Conservation (phyloP, 2,113 vertebrate species). For the Halichoerus grypus region DNA sequence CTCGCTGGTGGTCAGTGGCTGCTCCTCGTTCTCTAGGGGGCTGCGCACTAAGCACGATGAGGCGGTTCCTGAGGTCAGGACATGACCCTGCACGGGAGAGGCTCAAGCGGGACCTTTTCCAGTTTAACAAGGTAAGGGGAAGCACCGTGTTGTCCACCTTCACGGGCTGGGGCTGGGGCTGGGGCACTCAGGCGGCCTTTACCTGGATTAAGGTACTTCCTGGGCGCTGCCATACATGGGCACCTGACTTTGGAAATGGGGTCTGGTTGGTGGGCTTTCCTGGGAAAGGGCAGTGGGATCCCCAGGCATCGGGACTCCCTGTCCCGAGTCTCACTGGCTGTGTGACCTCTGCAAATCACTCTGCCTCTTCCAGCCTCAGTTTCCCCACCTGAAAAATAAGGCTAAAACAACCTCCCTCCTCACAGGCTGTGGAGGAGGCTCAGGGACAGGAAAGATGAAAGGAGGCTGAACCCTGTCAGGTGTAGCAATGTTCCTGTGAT, state of each 20-base stretch:
- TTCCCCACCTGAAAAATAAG: not conserved
- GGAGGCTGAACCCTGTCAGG: rapidly evolving
- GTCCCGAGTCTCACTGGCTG: not conserved
- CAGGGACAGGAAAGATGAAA: not conserved
- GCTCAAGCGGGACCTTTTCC: slow-evolving; percentile 96
- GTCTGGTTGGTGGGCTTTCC: not conserved
- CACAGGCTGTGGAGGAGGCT: not conserved
- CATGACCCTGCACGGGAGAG: slow-evolving; percentile 95
- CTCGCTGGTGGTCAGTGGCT: rapidly evolving
- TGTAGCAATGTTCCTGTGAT: not conserved
- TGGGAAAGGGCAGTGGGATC: not conserved
- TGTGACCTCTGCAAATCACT: not conserved
- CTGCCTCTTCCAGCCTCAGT: not conserved
- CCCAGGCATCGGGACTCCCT: not conserved
- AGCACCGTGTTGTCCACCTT: rapidly evolving
- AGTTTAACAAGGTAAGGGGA: slow-evolving; percentile 94
- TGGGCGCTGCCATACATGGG: not conserved
- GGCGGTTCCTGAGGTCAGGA: slow-evolving; percentile 95
- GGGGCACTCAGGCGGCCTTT: not conserved
- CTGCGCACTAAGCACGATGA: slow-evolving; percentile 89
- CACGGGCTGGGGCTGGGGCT: not conserved
- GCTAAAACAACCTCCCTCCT: rapidly evolving
- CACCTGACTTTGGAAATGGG: not conserved
- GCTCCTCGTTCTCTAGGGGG: not conserved
- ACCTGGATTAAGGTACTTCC: not conserved